Percentiles rank a stretch among this genome's conserved stretches.
Evolutionary conservation across 2,888 invertebrate species (phyloP).

Genomic region (Netelia virgata): DNA sequence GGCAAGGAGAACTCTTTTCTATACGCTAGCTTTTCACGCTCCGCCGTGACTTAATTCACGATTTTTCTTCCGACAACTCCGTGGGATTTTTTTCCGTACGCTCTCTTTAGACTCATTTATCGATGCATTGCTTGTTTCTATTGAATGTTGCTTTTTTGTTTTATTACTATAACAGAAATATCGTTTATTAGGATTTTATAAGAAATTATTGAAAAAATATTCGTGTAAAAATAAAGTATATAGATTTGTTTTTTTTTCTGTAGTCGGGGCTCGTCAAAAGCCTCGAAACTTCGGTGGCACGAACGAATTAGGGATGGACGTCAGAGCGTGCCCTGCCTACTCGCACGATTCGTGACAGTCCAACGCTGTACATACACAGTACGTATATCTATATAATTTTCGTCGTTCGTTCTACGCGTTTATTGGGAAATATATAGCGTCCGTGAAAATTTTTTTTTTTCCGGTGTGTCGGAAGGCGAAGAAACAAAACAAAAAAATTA

Average conservation of each 20-base stretch:
- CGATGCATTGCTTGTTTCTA: slow-evolving; percentile 12
- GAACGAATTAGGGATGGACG: slow-evolving; percentile 77
- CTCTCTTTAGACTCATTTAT: slow-evolving; percentile 74
- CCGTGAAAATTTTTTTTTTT: slow-evolving; percentile 19
- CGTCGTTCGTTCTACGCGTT: slow-evolving; percentile 17
- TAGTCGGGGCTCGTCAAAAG: not conserved
- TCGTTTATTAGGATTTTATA: not conserved
- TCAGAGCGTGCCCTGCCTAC: slow-evolving; percentile 74
- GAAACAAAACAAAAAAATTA: slow-evolving; percentile 42
- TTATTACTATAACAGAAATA: not conserved
- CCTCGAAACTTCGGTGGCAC: slow-evolving; percentile 48
- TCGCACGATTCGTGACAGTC: slow-evolving; percentile 68
- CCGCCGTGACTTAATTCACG: slow-evolving; percentile 61
- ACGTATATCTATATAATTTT: too few species aligned
- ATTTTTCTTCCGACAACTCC: slow-evolving; percentile 50
- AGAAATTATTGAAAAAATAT: not conserved
- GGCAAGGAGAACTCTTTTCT: slow-evolving; percentile 32
- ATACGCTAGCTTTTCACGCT: slow-evolving; percentile 46
- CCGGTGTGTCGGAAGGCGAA: slow-evolving; percentile 12
- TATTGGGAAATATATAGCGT: slow-evolving; percentile 58
- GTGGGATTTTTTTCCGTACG: slow-evolving; percentile 63
- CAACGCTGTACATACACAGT: too few species aligned
- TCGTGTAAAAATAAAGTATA: slow-evolving; percentile 19
- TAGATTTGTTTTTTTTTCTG: slow-evolving; percentile 34
- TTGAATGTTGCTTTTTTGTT: slow-evolving; percentile 1